These are phyloP conservation scores for Felis catus DNA, from an alignment of 2,113 vertebrate genomes.

Conservation along the genomic window DNA sequence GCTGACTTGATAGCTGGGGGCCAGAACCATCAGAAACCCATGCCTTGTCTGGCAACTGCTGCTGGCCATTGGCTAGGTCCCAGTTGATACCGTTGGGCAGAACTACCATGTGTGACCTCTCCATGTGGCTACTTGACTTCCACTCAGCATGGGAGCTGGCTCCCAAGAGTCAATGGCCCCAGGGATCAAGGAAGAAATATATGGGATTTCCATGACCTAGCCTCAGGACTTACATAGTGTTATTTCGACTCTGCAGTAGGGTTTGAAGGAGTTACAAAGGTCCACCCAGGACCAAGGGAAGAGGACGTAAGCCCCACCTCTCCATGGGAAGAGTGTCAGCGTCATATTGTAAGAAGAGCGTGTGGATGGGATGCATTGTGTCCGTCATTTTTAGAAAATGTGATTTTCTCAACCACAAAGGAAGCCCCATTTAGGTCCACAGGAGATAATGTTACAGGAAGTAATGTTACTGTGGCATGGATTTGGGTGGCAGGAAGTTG, in stretches of 20 bases:
- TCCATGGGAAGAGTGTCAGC: neutral
- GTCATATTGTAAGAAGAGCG: accelerated
- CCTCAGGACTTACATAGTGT: neutral
- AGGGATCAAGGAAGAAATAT: neutral
- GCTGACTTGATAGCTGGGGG: neutral
- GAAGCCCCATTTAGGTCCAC: neutral
- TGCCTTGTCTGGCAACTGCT: neutral
- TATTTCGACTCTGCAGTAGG: accelerated
- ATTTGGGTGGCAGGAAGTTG: neutral
- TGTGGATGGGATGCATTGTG: neutral
- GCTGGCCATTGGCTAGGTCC: neutral
- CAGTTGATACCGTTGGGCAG: neutral
- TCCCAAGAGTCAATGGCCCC: neutral
- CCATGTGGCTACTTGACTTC: neutral
- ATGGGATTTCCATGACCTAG: no score
- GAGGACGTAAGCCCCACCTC: neutral
- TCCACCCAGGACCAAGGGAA: neutral
- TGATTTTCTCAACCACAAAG: neutral
- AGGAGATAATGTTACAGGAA: neutral
- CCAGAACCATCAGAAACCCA: neutral
- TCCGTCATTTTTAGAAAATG: neutral
- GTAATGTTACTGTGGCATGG: neutral
- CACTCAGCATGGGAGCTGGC: neutral
- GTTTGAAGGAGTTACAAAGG: neutral
- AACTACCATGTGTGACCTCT: neutral